Conservation (phyloP, 2,113 vertebrate species). For the Bostrychus sinensis region DNA sequence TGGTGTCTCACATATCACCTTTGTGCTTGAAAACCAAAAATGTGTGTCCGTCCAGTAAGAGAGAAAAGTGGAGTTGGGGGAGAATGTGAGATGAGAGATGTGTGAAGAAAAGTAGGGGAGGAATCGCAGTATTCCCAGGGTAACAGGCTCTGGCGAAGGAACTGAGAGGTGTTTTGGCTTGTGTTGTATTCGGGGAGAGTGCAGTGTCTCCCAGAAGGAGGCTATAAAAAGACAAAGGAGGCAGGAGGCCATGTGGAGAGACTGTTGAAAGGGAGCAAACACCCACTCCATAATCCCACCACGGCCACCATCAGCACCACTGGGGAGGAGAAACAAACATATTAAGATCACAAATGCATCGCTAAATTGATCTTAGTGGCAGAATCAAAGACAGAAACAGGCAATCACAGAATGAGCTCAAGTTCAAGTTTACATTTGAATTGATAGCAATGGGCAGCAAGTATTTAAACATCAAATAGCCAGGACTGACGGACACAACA, state of each 20-base stretch:
- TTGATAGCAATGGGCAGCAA: slow-evolving; percentile 14
- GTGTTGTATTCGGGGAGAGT: slow-evolving; percentile 76
- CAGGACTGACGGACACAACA: slow-evolving; percentile 25
- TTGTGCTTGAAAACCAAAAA: slow-evolving; percentile 57
- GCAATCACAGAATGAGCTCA: slow-evolving; percentile 12
- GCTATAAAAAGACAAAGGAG: slow-evolving; percentile 85
- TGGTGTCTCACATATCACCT: slow-evolving; percentile 63
- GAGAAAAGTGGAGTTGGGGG: slow-evolving; percentile 31
- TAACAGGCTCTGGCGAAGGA: slow-evolving; percentile 76
- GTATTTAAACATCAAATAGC: slow-evolving; percentile 34
- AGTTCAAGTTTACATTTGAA: slow-evolving; percentile 9
- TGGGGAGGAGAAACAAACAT: slow-evolving; percentile 38
- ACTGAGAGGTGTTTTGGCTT: slow-evolving; percentile 82
- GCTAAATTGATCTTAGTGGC: slow-evolving; percentile 40
- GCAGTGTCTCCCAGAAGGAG: slow-evolving; percentile 77
- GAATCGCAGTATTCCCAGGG: slow-evolving; percentile 75
- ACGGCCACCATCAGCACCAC: slow-evolving; percentile 65
- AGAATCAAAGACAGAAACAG: slow-evolving; percentile 1
- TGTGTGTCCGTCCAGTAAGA: slow-evolving; percentile 60
- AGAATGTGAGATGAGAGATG: slow-evolving; percentile 65
- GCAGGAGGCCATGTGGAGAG: slow-evolving; percentile 80
- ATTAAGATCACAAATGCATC: slow-evolving; percentile 41
- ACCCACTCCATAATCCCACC: slow-evolving; percentile 77
- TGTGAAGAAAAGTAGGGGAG: slow-evolving; percentile 74
- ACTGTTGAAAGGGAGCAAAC: slow-evolving; percentile 80